Evolutionary conservation across 2,113 vertebrate genomes (phyloP).

Genomic region (Myotis yumanensis): DNA sequence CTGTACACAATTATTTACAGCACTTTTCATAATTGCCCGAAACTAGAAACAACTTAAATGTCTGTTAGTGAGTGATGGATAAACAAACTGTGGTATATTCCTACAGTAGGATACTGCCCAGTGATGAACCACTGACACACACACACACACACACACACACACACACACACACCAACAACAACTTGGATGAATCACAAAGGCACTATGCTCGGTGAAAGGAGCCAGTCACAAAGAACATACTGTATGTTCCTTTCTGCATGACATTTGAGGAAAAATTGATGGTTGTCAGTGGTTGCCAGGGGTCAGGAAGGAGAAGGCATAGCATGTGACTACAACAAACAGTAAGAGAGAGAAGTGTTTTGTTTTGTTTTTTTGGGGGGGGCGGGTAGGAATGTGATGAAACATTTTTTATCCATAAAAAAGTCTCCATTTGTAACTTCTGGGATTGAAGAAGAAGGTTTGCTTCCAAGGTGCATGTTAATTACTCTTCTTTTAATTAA

Average conservation of each 20-base stretch:
- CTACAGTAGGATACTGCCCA: background rate
- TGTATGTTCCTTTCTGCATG: background rate
- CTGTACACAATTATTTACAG: background rate
- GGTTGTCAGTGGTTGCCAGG: background rate
- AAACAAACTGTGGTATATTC: background rate
- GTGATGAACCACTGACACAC: background rate
- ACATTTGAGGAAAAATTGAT: background rate
- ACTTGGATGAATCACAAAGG: background rate
- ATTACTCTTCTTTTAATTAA: background rate
- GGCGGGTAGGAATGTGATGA: background rate
- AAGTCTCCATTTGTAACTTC: background rate
- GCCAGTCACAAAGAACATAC: background rate
- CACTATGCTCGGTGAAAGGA: background rate
- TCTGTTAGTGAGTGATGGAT: background rate
- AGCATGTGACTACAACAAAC: background rate
- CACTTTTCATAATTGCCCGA: background rate
- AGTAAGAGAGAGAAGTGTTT: background rate
- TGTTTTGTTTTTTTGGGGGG: background rate
- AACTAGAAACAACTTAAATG: background rate
- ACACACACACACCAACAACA: background rate
- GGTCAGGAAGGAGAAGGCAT: background rate
- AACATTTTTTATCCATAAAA: background rate
- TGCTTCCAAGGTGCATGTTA: constrained; percentile 30
- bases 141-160: background rate
- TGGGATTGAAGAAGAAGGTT: background rate